Base-by-base conservation (phyloP, 2,797 vertebrate species). In the Thamnophis elegans region DNA sequence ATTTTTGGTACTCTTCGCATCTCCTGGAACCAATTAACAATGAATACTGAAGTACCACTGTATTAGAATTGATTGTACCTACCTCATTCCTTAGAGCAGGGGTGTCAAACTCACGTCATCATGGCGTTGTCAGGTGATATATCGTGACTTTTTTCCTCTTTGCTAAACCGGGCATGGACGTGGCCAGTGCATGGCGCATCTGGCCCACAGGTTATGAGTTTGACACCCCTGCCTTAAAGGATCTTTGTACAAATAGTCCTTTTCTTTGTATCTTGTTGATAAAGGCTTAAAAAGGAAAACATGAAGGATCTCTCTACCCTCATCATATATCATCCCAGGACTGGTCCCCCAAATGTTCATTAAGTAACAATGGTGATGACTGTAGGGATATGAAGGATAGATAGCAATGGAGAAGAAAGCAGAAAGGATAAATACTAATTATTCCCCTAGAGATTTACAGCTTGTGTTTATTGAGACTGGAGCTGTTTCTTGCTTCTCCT, bases 391-490 rank as follows among this genome's bases (percentile, higher is more conserved):
- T 86, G 25, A 28, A 94, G 13, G 11, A 60, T 82, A 14, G 59
- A 92, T 93, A 32, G 82, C 89, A 56, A 1, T 4, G 58, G 8
- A 92, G 55, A 53, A 92, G 54, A 51, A 90, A 94, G 91, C 90
- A 28, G 53, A 42, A 89, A 91, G 10, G 65, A 93, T 55, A 0
- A 93, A 54, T 59, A 26, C 3, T 1, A 93, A 90, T 54, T 92
- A 25, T 65, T 5, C 87, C 94, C 54, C 68, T 1, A 87, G 90
- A 93, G 26, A 65, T 91, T 59, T 95, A 87, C 55, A 51, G 20
- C 14, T 88, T 89, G 93, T 26, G 51, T 47, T 82, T 85, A 51
- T n/a, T 87, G 89, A 85, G 85, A 54, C 55, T 28, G 82, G 28
- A 59, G 28, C 53, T 91, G 85, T 85, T 91, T 26, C 65, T 36